Evolutionary conservation across 2,888 invertebrate genomes (phyloP), one percentile per base, ranked within the genome.

Genomic region (Nemotelus pantherinus): DNA sequence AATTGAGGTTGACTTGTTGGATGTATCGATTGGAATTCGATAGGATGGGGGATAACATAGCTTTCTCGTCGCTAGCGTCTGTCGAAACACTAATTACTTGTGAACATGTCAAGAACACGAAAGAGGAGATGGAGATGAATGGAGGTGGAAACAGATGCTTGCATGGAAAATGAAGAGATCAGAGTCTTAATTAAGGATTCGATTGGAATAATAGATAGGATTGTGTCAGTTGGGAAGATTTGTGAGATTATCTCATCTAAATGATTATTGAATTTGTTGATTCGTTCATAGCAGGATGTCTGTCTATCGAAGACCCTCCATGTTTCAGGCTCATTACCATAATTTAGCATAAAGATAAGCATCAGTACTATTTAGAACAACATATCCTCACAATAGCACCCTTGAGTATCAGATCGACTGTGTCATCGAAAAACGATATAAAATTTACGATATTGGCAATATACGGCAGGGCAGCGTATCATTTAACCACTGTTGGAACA

Each of bases 191-290:
- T 74, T 74, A 74, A 74, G 74, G 74, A 53, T 50, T 60, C 60
- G 47, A 48, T 48, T 25, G 41, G 60, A 48, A 74, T 74, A 63
- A 74, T 48, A 60, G 47, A 60, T 53, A 55, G 70, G 2, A 43
- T 10, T 45, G 6, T 60, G 10, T 41, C 60, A 41, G 41, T 41
- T 60, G 47, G 50, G 41, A 60, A 63, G 74, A 74, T 74, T 72
- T 63, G 60, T 45, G 47, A 44, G 60, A 74, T 74, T 74, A 74
- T 74, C 74, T 60, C 74, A 74, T 74, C 74, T 10, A 74, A 74
- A 74, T 74, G 74, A 41, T 74, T 74, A 74, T 74, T 74, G 74
- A 74, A 74, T 74, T 74, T 63, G 74, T 60, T 74, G 74, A 74
- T 63, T 63, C 60, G 3, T 48, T 44, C 45, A 10, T 44, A 1